Conservation (phyloP, 2,797 vertebrate genomes). For the Hapalemur alaotrensis region DNA sequence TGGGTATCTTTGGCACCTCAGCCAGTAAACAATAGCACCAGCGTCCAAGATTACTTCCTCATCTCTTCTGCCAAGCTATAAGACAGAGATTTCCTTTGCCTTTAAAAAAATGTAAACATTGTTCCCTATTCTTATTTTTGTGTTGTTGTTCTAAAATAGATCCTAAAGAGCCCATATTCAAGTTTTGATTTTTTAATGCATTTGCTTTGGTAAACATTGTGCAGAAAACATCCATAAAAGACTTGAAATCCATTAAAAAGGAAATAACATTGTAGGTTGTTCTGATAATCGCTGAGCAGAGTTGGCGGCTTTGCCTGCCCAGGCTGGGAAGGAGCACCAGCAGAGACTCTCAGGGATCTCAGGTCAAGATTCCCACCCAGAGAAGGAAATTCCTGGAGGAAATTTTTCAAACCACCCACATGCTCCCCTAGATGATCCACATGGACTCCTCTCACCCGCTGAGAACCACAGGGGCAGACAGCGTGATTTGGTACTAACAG, state of each 20-base stretch:
- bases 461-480: neutral
- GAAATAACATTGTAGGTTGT: neutral
- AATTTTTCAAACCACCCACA: neutral
- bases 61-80: neutral
- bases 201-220: neutral
- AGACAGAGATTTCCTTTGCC: constrained; percentile 8
- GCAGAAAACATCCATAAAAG: neutral
- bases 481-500: no score
- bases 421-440: neutral
- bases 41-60: neutral
- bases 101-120: neutral
- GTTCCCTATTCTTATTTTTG: neutral
- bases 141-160: constrained; percentile 24
- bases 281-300: neutral
- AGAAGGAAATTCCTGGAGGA: neutral
- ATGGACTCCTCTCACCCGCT: neutral
- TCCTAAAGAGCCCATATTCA: neutral
- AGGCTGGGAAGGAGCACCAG: neutral
- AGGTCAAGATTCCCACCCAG: neutral
- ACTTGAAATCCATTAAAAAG: neutral
- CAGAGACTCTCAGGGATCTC: neutral
- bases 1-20: constrained; percentile 48
- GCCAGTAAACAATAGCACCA: constrained; percentile 22
- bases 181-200: neutral
- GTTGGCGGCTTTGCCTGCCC: neutral